Evolutionary conservation across 2,113 vertebrate species (phyloP), one percentile per base, ranked within the genome.

Genomic region (Scytalopus superciliaris): DNA sequence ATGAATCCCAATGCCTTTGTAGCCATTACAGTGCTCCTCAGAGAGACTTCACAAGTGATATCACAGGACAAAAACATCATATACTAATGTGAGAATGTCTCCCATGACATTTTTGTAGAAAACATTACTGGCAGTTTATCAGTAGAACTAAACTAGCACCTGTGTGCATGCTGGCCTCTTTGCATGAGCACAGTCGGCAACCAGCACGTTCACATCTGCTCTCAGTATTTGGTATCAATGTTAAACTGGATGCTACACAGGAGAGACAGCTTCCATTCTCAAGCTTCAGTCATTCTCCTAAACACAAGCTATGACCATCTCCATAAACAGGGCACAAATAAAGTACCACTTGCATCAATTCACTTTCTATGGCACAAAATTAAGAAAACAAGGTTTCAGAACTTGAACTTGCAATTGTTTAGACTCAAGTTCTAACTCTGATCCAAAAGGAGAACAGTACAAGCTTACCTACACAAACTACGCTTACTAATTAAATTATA

Each of bases 401-500:
- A 69, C 23, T 40, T 47, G 24, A 81, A 90, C 69, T 82, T 89
- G 39, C 44, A 94, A 60, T 73, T 87, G 57, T 88, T 94, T 88
- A 86, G 93, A 94, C 78, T 95, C 37, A 62, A 22, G 5, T 87
- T 85, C 75, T 77, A 89, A 77, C 50, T 82, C 45, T 53, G 25
- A 80, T 73, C 72, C 84, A 57, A 92, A 92, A 87, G 14, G 21
- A 92, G 30, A 89, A 89, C 69, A 92, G 89, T n/a, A 44, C 63
- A 86, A 95, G 40, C 42, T 62, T 79, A 95, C 89, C 88, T 82
- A 95, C 56, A 94, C 47, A 95, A 84, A 92, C 79, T 57, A 59
- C 39, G 94, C 74, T 93, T 97, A 70, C 63, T 55, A 49, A 96
- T 85, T 97, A 64, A 78, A 47, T 97, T 96, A 84, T 69, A 89